Base-by-base conservation (phyloP, 2,113 vertebrate genomes). In the Brachirus orientalis region DNA sequence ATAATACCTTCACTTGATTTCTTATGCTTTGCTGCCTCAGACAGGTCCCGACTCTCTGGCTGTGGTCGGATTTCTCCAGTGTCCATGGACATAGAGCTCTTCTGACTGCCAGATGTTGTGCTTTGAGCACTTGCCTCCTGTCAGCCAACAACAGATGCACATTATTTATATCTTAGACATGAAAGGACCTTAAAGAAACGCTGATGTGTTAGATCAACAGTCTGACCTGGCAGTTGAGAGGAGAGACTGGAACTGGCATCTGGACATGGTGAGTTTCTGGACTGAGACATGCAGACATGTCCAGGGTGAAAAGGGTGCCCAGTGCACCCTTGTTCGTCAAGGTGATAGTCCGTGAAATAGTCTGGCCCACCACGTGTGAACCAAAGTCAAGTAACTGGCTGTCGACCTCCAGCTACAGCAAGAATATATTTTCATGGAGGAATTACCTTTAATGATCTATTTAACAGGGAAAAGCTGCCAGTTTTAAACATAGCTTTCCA, bases 251-350 rank as follows among this genome's bases (percentile, higher is more conserved):
- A 1, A 77, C 58, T 60, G 78, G 57, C 71, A 66, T 36, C 48
- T 78, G 83, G 51, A 63, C 53, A 18, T 72, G 57, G 65, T 64
- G 69, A 8, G 7, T 50, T 10, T 63, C 40, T n/a, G 77, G 54
- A 5, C 28, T 68, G 61, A 51, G 62, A 62, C 69, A 76, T 0
- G 80, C 55, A 38, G 90, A 86, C 0, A 20, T 71, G 52, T 89
- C 88, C 68, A 97, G 60, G 72, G 1, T 78, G 88, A 97, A 98
- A 17, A 1, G 48, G 1, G 95, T 93, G 80, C 94, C 94, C 85
- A 96, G 52, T 56, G 95, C 95, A 12, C 97, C 97, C 1, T 61
- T 64, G 83, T 98, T 99, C 81, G 90, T 95, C 91, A 99, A 84
- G 13, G 81, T 96, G 92, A 99, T 82, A 64, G 78, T 69, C 85